Base-by-base conservation (phyloP, 1,140 invertebrate genomes). In the Ylistrum balloti region DNA sequence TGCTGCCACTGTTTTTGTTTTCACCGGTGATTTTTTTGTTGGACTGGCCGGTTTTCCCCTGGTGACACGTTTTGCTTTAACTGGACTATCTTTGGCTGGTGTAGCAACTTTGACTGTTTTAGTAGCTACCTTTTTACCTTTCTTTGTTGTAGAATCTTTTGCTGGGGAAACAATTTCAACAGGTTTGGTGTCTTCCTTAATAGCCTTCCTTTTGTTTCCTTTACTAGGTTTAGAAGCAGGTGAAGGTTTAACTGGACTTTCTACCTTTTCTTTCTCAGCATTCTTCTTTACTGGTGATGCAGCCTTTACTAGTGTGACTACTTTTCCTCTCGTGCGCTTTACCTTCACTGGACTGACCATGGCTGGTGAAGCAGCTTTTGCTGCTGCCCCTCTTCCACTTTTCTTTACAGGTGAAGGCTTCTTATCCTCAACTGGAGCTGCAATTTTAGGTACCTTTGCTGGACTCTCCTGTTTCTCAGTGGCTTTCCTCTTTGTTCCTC, bases 221-320 rank as follows among this genome's bases (percentile, higher is more conserved):
- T 1, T 74, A 28, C 22, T 74, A 74, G n/a, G 56, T 28, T 74
- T 74, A 28, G 45, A 38, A 38, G 13, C 45, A 56, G 45, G 45
- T 56, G 45, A 7, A 20, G 45, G 45, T 22, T 56, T 56, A 56
- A 17, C 3, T 20, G 56, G 41, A 45, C 41, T 74, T 9, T 74
- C n/a, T 28, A 74, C 17, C 45, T 56, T 56, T 56, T 7, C n/a
- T 74, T 74, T 28, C n/a, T 74, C n/a, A 0, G 17, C 56, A 74
- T 17, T 28, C n/a, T 88, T 87, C 56, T 88, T 90, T n/a, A 13
- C 33, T 34, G 89, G 89, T 35, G 86, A 45, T 38, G 33, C 28
- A 38, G 35, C 87, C n/a, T 88, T 88, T 7, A 88, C 38, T 45
- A 20, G 87, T 41, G 86, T 34, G 22, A 28, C 34, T 0, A 33